Conservation (phyloP, 1,140 invertebrate genomes). For the Zaprionus africanus region DNA sequence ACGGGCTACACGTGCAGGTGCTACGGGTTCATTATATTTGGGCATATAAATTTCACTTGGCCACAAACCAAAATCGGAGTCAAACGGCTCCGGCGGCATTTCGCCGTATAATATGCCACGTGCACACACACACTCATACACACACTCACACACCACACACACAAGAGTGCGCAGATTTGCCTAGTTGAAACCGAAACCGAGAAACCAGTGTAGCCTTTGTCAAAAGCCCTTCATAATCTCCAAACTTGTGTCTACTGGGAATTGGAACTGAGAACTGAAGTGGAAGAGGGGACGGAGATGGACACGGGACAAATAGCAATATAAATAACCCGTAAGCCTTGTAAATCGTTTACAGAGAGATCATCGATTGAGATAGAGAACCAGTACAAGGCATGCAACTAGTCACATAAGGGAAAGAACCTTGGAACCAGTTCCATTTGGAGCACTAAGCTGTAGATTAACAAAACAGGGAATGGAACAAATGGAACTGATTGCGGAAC, state of each 20-base stretch:
- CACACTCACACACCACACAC: background rate
- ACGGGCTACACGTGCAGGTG: constrained; percentile 65
- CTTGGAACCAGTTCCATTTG: background rate
- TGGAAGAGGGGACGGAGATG: background rate
- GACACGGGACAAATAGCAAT: too few species aligned
- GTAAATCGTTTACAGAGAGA: too few species aligned
- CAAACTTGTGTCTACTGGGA: background rate
- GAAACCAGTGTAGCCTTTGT: background rate
- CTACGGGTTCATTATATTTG: constrained; percentile 80
- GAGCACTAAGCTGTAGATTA: too few species aligned
- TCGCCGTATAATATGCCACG: constrained; percentile 67
- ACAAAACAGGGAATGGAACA: too few species aligned
- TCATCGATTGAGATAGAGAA: background rate
- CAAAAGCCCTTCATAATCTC: background rate
- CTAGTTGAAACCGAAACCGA: constrained; percentile 1
- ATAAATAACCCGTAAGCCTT: too few species aligned
- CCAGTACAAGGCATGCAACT: background rate
- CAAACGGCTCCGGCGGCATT: constrained; percentile 76
- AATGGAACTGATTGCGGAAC: too few species aligned
- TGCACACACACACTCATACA: constrained; percentile 28
- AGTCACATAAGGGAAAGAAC: background rate
- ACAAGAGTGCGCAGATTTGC: background rate
- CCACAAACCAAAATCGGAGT: constrained; percentile 80
- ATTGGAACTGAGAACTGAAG: constrained; percentile 12
- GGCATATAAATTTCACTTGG: constrained; percentile 80